Evolutionary conservation across 37 sponge, comb jelly and placozoan species (phyloP).

Genomic region (Geodia barretti): DNA sequence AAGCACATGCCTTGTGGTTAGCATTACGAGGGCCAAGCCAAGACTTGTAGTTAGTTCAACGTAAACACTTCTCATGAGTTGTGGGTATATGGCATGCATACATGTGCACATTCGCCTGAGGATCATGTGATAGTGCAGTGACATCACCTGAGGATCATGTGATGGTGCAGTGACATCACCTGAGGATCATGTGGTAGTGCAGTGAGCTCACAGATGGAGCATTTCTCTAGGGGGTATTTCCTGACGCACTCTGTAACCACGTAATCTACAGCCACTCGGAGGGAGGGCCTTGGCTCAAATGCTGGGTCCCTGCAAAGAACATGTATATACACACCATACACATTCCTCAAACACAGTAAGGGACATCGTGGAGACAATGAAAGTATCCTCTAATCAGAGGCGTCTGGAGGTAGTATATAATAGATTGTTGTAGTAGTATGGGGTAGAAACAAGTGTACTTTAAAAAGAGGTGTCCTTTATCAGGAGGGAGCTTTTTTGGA

Average conservation of each 20-base stretch:
- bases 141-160: neutral
- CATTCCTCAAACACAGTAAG: no score
- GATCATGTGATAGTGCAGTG: neutral
- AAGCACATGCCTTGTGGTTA: neutral
- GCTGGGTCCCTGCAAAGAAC: constrained; percentile 84
- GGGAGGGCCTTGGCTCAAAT: constrained; percentile 82
- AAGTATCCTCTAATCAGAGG: no score
- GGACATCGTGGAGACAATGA: no score
- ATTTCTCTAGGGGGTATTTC: constrained; percentile 62
- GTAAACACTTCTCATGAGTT: neutral
- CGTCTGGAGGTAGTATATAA: no score
- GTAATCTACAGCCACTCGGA: constrained; percentile 64
- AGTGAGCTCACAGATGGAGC: constrained; percentile 74
- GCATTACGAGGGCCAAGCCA: no score
- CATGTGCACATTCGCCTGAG: neutral
- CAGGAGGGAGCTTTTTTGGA: no score
- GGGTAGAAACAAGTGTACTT: no score
- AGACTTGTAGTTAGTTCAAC: no score
- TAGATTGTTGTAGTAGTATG: no score
- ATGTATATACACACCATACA: no score
- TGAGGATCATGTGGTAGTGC: neutral
- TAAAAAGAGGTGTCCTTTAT: no score
- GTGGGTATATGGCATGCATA: neutral
- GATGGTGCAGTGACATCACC: neutral
- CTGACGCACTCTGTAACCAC: constrained; percentile 71